Evolutionary conservation across 2,797 vertebrate species (phyloP), one percentile per base, ranked within the genome.

Genomic region (Pseudotriccus pelzelni): DNA sequence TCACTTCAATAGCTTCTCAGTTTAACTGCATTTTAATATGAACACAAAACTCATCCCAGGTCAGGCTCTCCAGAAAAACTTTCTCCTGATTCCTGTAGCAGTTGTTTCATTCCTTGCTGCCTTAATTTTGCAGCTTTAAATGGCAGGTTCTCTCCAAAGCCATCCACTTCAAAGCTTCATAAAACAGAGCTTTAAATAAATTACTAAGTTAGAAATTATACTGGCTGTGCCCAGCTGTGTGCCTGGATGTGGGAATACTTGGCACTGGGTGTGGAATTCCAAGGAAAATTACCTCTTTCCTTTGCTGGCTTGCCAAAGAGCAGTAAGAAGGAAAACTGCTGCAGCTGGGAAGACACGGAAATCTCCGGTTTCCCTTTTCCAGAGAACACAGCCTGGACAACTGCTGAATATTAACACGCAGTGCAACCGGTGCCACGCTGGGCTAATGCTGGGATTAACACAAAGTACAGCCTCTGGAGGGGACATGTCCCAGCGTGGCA

Each of bases 211-310:
- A 44, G 78, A 91, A 93, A 88, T 82, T n/a, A 60, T 8, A 63
- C 70, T 79, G 80, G 39, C 74, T 63, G 32, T 70, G 67, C 70
- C 95, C 69, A 75, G 22, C 63, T 58, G 59, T 87, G 63, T 84
- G 90, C 91, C 69, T 86, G 52, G 83, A 56, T 94, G 83, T 91
- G 78, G 94, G 89, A 95, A 94, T 83, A 39, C 66, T 89, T 90
- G 64, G 68, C 59, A 68, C n/a, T 7, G 60, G 64, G 20, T 49
- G 56, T 77, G 68, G 78, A 87, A 90, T 94, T 94, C 81, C 73
- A 70, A 79, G 74, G 68, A 92, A 95, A 93, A 95, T 89, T n/a
- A 49, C 78, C 43, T 30, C 74, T 93, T 85, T 62, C 16, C 44
- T 78, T 87, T 58, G 49, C 80, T 12, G 53, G 34, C 24, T 92